Evolutionary conservation across 23 tunicate species (phyloP).

Genomic region (Ciona savignyi): DNA sequence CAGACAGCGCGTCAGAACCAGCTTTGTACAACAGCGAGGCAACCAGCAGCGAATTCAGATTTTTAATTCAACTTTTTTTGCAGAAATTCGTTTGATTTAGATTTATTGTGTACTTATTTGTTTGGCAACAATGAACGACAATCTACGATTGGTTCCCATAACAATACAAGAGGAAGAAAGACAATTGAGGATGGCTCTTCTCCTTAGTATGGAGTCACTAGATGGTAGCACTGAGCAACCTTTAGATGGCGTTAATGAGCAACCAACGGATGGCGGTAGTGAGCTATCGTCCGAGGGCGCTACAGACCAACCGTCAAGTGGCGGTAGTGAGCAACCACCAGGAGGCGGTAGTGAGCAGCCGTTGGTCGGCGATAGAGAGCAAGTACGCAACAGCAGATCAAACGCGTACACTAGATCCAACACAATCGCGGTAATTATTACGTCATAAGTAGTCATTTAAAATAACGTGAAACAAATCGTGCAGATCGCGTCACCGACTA

Average conservation of each 20-base stretch:
- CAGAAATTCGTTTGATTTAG: too few relatives aligned
- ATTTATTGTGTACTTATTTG: background rate
- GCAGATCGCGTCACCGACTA: background rate
- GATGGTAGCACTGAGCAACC: too few relatives aligned
- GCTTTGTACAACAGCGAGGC: too few relatives aligned
- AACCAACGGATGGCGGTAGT: too few relatives aligned
- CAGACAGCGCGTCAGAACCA: too few relatives aligned
- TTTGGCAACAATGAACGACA: background rate
- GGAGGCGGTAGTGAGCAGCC: background rate
- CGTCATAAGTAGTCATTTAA: background rate
- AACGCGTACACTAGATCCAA: background rate
- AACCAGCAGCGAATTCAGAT: too few relatives aligned
- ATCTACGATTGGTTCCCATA: slow-evolving; percentile 19
- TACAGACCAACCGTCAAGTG: background rate
- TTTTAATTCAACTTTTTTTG: too few relatives aligned
- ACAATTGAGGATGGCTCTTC: slow-evolving; percentile 33
- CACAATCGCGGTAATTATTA: background rate
- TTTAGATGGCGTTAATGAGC: too few relatives aligned
- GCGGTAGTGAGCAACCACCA: slow-evolving; percentile 6
- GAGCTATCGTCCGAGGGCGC: too few relatives aligned
- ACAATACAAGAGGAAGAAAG: slow-evolving; percentile 66
- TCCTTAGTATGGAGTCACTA: slow-evolving; percentile 35
- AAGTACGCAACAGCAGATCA: background rate
- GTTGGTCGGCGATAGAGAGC: background rate
- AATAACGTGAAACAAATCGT: background rate